A percentile compares a stretch with the other conserved stretches of the same genome.
phyloP scores from a whole-genome alignment of 2,113 vertebrate species.

The Ictalurus furcatus region DNA sequence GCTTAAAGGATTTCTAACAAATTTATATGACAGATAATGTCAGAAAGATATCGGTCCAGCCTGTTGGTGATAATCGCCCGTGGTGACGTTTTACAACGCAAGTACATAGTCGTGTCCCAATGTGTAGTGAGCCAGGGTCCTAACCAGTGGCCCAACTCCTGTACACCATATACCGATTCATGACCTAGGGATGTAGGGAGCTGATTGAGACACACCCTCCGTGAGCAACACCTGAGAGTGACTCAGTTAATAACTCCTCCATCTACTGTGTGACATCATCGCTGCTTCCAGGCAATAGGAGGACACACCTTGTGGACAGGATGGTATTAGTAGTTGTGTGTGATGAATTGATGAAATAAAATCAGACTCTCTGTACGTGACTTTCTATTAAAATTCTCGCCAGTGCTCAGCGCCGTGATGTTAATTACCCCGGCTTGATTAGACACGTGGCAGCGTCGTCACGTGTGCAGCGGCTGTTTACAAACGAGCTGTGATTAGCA shows the following conservation, averaged over 20 bases:
- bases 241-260: not conserved
- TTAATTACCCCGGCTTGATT: conserved; percentile 51
- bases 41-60: no score
- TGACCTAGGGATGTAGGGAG: no score
- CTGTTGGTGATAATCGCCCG: no score
- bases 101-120: no score
- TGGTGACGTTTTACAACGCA: no score
- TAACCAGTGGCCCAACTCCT: no score
- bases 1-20: no score
- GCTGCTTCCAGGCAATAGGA: not conserved
- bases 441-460: conserved; percentile 22
- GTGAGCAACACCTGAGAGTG: not conserved
- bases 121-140: no score
- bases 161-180: no score
- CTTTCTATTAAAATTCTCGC: conserved; percentile 33
- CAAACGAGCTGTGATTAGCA: conserved; percentile 39
- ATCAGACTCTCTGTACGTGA: conserved; percentile 11
- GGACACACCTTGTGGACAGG: not conserved
- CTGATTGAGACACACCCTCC: not conserved
- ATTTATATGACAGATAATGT: no score
- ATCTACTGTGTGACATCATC: not conserved
- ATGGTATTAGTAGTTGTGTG: not conserved
- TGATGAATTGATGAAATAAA: conserved; percentile 1
- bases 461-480: conserved; percentile 28
- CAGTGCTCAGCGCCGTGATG: conserved; percentile 10